Evolutionary conservation across 37 sponge, comb jelly and placozoan species (phyloP).

Genomic region (Theonella swinhoei): DNA sequence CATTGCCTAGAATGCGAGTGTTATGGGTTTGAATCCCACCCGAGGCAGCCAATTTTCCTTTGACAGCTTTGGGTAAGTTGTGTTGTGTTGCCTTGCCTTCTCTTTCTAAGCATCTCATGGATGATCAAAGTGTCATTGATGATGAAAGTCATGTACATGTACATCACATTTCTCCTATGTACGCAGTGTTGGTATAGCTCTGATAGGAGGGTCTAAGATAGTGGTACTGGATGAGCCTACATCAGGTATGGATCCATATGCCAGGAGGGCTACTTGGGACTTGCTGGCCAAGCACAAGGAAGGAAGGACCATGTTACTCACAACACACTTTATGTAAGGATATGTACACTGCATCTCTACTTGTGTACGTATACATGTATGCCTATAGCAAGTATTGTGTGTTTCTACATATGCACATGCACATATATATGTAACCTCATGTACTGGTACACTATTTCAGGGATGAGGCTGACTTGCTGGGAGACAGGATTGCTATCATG

Average conservation of each 20-base stretch:
- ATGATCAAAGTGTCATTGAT: too few relatives aligned
- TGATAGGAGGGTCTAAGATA: conserved; percentile 84
- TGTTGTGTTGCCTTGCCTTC: too few relatives aligned
- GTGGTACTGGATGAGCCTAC: conserved; percentile 98
- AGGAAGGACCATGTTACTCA: conserved; percentile 83
- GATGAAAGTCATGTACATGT: neutral
- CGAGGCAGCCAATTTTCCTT: too few relatives aligned
- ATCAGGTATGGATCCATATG: conserved; percentile 92
- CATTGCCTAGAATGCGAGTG: too few relatives aligned
- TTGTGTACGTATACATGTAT: neutral
- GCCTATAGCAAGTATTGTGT: neutral
- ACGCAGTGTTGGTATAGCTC: conserved; percentile 37
- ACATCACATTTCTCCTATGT: neutral
- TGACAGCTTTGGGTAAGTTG: too few relatives aligned
- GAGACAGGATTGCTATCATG: conserved; percentile 94
- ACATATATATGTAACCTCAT: too few relatives aligned
- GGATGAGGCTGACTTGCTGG: conserved; percentile 94
- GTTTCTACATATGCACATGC: too few relatives aligned
- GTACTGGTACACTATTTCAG: too few relatives aligned
- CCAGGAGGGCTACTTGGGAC: conserved; percentile 93
- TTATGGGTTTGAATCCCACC: too few relatives aligned
- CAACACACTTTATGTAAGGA: conserved; percentile 22
- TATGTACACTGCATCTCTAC: conserved; percentile 61
- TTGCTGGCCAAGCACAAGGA: conserved; percentile 78
- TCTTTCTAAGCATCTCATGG: too few relatives aligned